Evolutionary conservation across 2,888 invertebrate genomes (phyloP).

Genomic region (Tinea trinotella): DNA sequence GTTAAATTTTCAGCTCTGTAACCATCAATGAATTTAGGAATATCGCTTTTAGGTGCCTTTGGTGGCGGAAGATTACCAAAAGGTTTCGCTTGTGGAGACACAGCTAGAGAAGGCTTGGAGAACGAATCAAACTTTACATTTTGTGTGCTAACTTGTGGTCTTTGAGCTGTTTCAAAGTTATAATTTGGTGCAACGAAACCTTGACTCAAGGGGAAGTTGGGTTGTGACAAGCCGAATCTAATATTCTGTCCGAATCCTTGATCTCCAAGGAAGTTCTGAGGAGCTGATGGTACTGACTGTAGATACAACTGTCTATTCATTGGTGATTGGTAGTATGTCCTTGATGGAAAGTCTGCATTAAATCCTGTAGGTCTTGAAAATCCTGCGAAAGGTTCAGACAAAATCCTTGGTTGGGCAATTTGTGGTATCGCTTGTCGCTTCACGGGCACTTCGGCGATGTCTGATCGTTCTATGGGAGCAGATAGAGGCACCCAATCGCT

Average conservation of each 20-base stretch:
- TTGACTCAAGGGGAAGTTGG: conserved; percentile 53
- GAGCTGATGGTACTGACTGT: conserved; percentile 56
- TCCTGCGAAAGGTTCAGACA: conserved; percentile 54
- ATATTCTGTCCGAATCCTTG: conserved; percentile 59
- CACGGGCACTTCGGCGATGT: conserved; percentile 32
- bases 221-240: conserved; percentile 53
- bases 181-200: conserved; percentile 53
- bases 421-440: conserved; percentile 61
- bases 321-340: conserved; percentile 44
- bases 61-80: conserved; percentile 33
- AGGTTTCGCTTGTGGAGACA: conserved; percentile 39
- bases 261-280: conserved; percentile 56
- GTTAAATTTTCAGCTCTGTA: conserved; percentile 51
- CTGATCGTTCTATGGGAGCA: conserved; percentile 40
- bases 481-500: conserved; percentile 61
- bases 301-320: conserved; percentile 52
- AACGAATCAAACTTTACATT: conserved; percentile 42
- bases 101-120: conserved; percentile 30
- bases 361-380: conserved; percentile 42
- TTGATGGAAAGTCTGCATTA: conserved; percentile 47
- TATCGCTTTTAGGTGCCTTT: conserved; percentile 31
- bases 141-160: conserved; percentile 35
- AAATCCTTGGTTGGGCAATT: conserved; percentile 59
- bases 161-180: conserved; percentile 41
- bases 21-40: conserved; percentile 55